These are phyloP conservation scores for Pegoplata infirma DNA, from an alignment of 2,888 invertebrate species.

Conservation along the genomic window DNA sequence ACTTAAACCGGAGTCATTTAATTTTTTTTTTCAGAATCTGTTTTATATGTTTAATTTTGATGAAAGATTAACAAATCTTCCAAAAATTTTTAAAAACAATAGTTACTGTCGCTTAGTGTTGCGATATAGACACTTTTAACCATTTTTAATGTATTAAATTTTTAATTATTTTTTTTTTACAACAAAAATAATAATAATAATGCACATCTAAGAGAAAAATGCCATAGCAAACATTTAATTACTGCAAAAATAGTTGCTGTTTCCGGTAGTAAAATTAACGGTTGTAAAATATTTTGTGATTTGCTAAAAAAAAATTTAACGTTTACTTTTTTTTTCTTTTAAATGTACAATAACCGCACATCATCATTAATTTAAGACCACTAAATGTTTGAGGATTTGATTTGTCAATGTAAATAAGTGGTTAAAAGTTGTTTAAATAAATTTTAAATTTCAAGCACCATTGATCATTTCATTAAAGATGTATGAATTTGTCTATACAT, in stretches of 20 bases:
- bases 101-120: too few relatives aligned
- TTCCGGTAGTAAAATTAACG: constrained; percentile 13
- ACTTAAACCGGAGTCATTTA: too few relatives aligned
- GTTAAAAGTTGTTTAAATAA: neutral
- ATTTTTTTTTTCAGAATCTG: too few relatives aligned
- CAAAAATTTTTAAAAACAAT: too few relatives aligned
- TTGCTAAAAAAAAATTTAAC: neutral
- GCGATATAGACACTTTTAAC: too few relatives aligned
- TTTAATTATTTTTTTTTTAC: neutral
- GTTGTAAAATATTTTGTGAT: neutral
- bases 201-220: neutral
- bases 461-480: neutral
- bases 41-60: too few relatives aligned
- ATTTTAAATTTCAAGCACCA: too few relatives aligned
- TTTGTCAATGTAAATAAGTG: neutral
- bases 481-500: too few relatives aligned
- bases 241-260: neutral
- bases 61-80: too few relatives aligned
- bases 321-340: neutral
- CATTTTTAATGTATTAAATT: neutral
- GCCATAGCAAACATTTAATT: neutral
- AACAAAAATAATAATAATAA: too few relatives aligned
- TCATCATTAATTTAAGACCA: neutral
- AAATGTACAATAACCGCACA: neutral
- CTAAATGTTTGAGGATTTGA: neutral